These are phyloP conservation scores for Irena cyanogastra DNA, from an alignment of 2,113 vertebrate genomes.

Conservation along the genomic window DNA sequence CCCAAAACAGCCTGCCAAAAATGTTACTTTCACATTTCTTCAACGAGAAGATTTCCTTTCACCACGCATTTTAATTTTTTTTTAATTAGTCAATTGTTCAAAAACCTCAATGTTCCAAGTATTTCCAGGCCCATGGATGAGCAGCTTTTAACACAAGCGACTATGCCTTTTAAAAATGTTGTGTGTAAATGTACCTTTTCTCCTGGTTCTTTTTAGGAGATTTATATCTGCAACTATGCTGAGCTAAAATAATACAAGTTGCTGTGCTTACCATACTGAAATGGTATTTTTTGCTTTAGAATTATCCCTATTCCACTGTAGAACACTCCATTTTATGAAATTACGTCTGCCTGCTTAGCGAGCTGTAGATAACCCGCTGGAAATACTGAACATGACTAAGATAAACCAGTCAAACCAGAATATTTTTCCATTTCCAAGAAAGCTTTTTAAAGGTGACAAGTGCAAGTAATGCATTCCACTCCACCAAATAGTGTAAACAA, in stretches of 20 bases:
- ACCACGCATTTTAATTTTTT: conserved; percentile 7
- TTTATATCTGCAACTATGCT: neutral
- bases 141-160: conserved; percentile 45
- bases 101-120: conserved; percentile 52
- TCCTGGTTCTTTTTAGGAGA: conserved; percentile 19
- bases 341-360: neutral
- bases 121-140: conserved; percentile 61
- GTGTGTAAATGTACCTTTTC: neutral
- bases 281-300: neutral
- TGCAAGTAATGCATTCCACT: neutral
- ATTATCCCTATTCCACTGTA: neutral
- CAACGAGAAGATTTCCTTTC: conserved; percentile 62
- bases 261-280: neutral
- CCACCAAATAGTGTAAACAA: neutral
- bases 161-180: conserved; percentile 11
- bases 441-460: neutral
- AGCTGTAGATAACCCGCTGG: neutral
- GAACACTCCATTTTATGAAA: conserved; percentile 11
- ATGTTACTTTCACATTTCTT: conserved; percentile 69
- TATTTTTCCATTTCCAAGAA: neutral
- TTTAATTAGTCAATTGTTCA: conserved; percentile 11
- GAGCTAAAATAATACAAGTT: conserved; percentile 42
- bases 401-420: neutral
- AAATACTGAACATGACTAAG: neutral
- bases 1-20: conserved; percentile 59